Evolutionary conservation across 2,888 invertebrate genomes (phyloP).

Genomic region (Frankliniella fusca): DNA sequence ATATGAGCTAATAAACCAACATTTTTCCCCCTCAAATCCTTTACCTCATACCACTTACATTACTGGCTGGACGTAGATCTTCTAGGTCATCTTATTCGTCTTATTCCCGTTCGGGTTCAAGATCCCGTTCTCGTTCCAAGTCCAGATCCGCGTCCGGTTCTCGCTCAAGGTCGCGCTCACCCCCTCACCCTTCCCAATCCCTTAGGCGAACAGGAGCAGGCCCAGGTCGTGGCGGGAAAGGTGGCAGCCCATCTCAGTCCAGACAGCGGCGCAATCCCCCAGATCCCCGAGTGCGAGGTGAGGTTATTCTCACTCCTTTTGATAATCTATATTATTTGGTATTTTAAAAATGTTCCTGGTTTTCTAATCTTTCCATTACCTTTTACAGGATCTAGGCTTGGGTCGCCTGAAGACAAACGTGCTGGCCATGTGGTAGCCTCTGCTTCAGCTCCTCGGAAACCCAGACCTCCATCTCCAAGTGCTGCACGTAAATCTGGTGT

Average conservation of each 20-base stretch:
- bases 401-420: background rate
- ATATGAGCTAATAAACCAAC: background rate
- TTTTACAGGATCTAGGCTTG: background rate
- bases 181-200: constrained; percentile 44
- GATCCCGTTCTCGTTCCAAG: constrained; percentile 44
- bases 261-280: background rate
- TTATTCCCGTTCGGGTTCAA: constrained; percentile 47
- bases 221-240: constrained; percentile 30
- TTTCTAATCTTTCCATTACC: no score
- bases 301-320: background rate
- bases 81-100: constrained; percentile 34
- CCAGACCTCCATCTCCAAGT: constrained; percentile 36
- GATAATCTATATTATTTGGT: no score
- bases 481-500: constrained; percentile 32
- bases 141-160: constrained; percentile 42
- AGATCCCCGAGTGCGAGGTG: background rate
- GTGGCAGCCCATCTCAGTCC: background rate
- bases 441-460: constrained; percentile 33
- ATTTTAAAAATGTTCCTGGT: no score
- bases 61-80: constrained; percentile 46
- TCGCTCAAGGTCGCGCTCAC: constrained; percentile 40
- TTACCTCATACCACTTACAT: background rate
- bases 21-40: background rate
- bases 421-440: background rate
- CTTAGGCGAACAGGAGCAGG: constrained; percentile 32